These are phyloP conservation scores for Mythimna vitellina DNA, from an alignment of 2,888 invertebrate species.

Conservation along the genomic window DNA sequence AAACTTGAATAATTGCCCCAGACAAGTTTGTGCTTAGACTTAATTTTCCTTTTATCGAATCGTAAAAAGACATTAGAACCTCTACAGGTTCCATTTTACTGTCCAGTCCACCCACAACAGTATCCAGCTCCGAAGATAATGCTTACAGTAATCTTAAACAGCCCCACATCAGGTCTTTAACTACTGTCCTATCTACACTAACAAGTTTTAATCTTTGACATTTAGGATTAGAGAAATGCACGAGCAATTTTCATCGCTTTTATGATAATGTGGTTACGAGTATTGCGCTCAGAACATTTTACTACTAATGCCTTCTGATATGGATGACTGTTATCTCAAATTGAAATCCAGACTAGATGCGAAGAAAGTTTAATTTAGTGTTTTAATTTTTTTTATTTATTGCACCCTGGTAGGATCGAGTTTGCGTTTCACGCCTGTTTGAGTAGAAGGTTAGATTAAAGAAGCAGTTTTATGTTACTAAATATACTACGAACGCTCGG, in stretches of 20 bases:
- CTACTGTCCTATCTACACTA: conserved; percentile 47
- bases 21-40: background rate
- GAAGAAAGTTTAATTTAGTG: conserved; percentile 62
- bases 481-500: too few relatives aligned
- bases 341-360: conserved; percentile 68
- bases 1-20: too few relatives aligned
- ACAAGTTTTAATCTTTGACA: conserved; percentile 73
- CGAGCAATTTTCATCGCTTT: conserved; percentile 81
- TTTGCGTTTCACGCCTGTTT: conserved; percentile 19
- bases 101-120: conserved; percentile 23
- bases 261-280: conserved; percentile 83
- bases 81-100: conserved; percentile 8
- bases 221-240: conserved; percentile 80
- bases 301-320: conserved; percentile 74
- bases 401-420: conserved; percentile 15
- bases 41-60: background rate
- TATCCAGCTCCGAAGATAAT: conserved; percentile 31
- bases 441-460: conserved; percentile 1
- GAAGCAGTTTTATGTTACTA: background rate
- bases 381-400: conserved; percentile 39
- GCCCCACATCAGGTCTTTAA: conserved; percentile 37
- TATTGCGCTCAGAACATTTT: conserved; percentile 79
- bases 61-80: background rate
- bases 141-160: conserved; percentile 37
- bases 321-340: conserved; percentile 75